Evolutionary conservation across 2,888 invertebrate genomes (phyloP).

Genomic region (Portevinia maculata): DNA sequence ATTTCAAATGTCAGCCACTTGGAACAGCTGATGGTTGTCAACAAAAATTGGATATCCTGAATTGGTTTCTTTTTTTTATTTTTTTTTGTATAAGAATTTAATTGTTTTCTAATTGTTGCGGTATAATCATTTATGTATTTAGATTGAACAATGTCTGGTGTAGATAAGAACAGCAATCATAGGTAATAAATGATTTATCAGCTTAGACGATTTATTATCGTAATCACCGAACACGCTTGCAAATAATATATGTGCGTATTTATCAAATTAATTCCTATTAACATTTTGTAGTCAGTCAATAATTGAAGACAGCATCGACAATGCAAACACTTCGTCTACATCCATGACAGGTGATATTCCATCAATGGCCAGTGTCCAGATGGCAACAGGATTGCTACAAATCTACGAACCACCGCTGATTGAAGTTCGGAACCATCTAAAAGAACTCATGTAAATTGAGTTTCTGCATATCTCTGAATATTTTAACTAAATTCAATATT

Average conservation of each 20-base stretch:
- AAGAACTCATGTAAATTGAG: slow-evolving; percentile 79
- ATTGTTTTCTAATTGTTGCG: slow-evolving; percentile 7
- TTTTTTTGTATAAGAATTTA: not conserved
- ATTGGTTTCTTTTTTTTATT: not conserved
- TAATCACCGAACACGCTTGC: not conserved
- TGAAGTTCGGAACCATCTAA: slow-evolving; percentile 78
- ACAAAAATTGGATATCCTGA: too few species aligned
- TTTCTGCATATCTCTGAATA: not conserved
- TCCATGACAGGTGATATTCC: slow-evolving; percentile 31
- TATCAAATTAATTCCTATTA: not conserved
- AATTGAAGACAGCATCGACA: slow-evolving; percentile 13
- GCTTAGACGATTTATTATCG: not conserved
- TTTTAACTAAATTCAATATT: not conserved
- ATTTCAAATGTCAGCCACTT: slow-evolving; percentile 29
- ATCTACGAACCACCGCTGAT: slow-evolving; percentile 79
- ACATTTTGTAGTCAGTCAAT: slow-evolving; percentile 28
- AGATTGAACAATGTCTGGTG: slow-evolving; percentile 50
- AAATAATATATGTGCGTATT: slow-evolving; percentile 1
- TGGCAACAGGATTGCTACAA: slow-evolving; percentile 79
- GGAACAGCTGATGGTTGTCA: slow-evolving; percentile 53
- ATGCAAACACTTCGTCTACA: slow-evolving; percentile 15
- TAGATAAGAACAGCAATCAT: slow-evolving; percentile 60
- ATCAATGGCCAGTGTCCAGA: slow-evolving; percentile 77
- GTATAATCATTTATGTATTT: slow-evolving; percentile 14
- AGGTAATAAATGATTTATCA: slow-evolving; percentile 41